Conservation (phyloP, 1,140 invertebrate species). For the Tenebrio molitor region DNA sequence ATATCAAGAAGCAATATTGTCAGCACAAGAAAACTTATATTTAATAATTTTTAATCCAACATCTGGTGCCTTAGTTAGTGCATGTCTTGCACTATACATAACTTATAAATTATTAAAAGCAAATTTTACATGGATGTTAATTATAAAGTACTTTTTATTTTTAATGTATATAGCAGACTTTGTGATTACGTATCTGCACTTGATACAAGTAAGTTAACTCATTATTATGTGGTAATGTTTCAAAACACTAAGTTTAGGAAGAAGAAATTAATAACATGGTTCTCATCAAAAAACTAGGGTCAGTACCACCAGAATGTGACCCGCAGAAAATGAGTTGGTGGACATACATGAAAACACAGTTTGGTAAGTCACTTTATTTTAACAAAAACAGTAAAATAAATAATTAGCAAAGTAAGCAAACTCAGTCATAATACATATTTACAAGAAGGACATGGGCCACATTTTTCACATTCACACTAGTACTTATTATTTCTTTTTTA, state of each 20-base stretch:
- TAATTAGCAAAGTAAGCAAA: too few relatives aligned
- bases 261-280: constrained; percentile 42
- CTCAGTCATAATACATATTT: too few relatives aligned
- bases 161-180: constrained; percentile 24
- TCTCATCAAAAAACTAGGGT: not conserved
- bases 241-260: too few relatives aligned
- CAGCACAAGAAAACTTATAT: constrained; percentile 9
- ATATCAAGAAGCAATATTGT: constrained; percentile 2
- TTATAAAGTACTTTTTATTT: constrained; percentile 25
- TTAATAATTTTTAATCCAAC: constrained; percentile 27
- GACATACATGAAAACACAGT: constrained; percentile 22
- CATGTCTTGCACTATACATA: constrained; percentile 1
- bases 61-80: not conserved
- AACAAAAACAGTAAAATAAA: constrained; percentile 4
- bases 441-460: too few relatives aligned
- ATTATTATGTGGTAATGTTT: too few relatives aligned
- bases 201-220: constrained; percentile 26
- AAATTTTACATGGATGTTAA: constrained; percentile 10
- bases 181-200: constrained; percentile 1
- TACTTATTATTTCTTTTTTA: constrained; percentile 20
- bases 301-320: constrained; percentile 49
- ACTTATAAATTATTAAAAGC: constrained; percentile 28
- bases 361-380: constrained; percentile 34
- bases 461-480: too few relatives aligned
- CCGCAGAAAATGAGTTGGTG: constrained; percentile 43